A percentile compares a stretch with the other conserved stretches of the same genome.
These are phyloP conservation scores for Heliconius hortense DNA, from an alignment of 2,888 invertebrate species.

Conservation along the genomic window DNA sequence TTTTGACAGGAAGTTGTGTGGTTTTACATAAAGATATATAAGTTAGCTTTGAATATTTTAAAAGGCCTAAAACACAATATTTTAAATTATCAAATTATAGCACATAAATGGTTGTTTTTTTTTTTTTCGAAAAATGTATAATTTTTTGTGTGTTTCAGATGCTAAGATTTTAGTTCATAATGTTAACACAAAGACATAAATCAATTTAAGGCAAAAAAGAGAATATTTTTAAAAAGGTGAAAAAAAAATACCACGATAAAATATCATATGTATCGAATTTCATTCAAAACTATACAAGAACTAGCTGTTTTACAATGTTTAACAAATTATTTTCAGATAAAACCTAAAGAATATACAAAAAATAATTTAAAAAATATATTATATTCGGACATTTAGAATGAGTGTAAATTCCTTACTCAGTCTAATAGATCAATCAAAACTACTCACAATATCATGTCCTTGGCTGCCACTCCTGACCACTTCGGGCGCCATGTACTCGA, in stretches of 20 bases:
- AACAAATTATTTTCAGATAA: neutral
- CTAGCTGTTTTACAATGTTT: neutral
- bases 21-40: neutral
- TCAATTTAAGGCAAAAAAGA: neutral
- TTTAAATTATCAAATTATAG: neutral
- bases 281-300: neutral
- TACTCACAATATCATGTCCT: conserved; percentile 97
- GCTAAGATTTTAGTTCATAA: neutral
- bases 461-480: conserved; percentile 90
- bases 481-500: conserved; percentile 99
- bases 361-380: too few relatives aligned
- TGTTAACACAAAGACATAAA: neutral
- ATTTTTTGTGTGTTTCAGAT: neutral
- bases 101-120: neutral
- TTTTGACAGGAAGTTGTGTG: conserved; percentile 6
- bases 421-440: conserved; percentile 11
- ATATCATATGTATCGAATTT: neutral
- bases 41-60: neutral
- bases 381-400: too few relatives aligned
- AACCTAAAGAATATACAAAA: neutral
- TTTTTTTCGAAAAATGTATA: neutral
- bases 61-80: neutral
- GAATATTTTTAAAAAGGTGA: neutral
- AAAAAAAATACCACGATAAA: too few relatives aligned
- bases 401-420: neutral